Percentiles rank a stretch among this genome's conserved stretches.
phyloP scores from a whole-genome alignment of 2,113 vertebrate species.

The Microcebus griseorufus region DNA sequence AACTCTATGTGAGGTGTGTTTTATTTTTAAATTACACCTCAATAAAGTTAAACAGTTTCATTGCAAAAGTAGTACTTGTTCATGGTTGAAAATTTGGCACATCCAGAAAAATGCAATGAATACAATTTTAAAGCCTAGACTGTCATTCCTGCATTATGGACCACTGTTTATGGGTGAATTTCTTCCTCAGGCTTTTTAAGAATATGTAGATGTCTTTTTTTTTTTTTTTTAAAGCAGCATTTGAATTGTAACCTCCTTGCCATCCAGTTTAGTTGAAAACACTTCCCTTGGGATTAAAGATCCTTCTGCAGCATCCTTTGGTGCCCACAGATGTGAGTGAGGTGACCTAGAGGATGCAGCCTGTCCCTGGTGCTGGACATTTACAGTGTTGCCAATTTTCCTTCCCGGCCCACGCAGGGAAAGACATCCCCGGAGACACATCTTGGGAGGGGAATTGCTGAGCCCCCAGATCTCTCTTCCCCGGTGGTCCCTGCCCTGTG shows the following conservation, averaged over 20 bases:
- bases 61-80: not conserved
- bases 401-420: accelerated
- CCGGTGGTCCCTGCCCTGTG: no score
- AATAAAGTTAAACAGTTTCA: not conserved
- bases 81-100: not conserved
- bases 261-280: no score
- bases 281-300: no score
- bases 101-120: not conserved
- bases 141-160: not conserved
- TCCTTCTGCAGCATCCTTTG: accelerated
- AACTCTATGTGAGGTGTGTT: not conserved
- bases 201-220: not conserved
- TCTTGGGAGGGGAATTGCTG: not conserved
- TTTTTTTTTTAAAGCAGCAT: not conserved
- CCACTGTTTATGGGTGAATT: not conserved
- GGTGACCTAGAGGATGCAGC: accelerated
- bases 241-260: not conserved
- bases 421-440: not conserved
- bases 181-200: not conserved
- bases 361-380: not conserved
- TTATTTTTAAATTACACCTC: not conserved
- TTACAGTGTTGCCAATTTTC: not conserved
- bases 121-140: not conserved
- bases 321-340: accelerated
- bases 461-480: not conserved